These are phyloP conservation scores for Euphonia xanthogaster DNA, from an alignment of 2,797 vertebrate genomes.

Conservation along the genomic window DNA sequence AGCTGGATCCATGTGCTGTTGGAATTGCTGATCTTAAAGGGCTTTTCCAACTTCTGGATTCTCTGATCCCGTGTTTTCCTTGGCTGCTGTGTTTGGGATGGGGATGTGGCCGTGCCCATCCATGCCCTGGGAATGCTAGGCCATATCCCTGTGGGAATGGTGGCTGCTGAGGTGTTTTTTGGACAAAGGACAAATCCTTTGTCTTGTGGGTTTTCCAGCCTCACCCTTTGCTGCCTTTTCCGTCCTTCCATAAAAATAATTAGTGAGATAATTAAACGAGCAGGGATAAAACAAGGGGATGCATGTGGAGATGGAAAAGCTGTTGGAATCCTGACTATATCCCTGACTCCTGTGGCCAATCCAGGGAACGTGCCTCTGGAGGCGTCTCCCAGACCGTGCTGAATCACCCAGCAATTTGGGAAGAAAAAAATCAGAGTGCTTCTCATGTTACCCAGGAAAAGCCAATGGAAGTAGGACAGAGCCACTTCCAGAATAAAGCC, in stretches of 20 bases:
- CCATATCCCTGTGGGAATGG: not conserved
- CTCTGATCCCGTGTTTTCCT: not conserved
- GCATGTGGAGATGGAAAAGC: not conserved
- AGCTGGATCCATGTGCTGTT: fast-evolving
- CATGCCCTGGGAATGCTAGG: fast-evolving
- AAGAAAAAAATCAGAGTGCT: not conserved
- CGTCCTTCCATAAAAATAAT: not conserved
- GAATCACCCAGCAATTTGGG: conserved; percentile 19
- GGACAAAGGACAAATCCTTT: not conserved
- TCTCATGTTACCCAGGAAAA: conserved; percentile 28
- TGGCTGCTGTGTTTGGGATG: not conserved
- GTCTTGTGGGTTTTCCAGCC: fast-evolving
- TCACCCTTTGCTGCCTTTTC: not conserved
- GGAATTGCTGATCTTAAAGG: not conserved
- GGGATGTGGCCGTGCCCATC: fast-evolving
- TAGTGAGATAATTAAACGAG: not conserved
- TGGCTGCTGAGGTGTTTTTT: not conserved
- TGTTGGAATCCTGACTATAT: not conserved
- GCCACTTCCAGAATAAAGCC: not conserved
- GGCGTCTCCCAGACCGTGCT: not conserved
- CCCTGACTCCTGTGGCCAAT: not conserved
- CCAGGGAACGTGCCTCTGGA: not conserved
- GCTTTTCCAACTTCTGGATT: not conserved
- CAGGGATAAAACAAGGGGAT: not conserved
- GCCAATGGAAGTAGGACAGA: not conserved